Percentiles rank a stretch among this genome's conserved stretches.
phyloP scores from a whole-genome alignment of 2,888 invertebrate species.

The Sepiola atlantica region DNA sequence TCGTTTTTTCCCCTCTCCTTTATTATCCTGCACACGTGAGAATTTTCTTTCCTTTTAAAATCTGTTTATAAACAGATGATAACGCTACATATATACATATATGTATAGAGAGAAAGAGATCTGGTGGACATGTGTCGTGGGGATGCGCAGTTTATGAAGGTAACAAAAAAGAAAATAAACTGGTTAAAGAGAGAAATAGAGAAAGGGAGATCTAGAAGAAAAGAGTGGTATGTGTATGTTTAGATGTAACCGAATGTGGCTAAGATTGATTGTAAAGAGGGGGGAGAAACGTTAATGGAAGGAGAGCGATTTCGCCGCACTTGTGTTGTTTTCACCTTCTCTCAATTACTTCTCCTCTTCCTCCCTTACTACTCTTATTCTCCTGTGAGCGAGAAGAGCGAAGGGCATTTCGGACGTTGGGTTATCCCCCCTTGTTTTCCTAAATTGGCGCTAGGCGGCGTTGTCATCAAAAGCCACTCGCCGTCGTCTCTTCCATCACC shows the following conservation, averaged over 20 bases:
- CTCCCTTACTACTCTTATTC: neutral
- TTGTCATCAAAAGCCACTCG: neutral
- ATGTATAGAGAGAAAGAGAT: neutral
- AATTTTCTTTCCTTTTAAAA: neutral
- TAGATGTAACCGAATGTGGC: neutral
- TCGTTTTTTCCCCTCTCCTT: neutral
- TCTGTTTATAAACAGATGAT: neutral
- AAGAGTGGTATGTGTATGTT: no score
- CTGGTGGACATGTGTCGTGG: neutral
- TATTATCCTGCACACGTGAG: neutral
- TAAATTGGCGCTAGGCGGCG: neutral
- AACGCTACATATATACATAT: neutral
- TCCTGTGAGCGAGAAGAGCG: neutral
- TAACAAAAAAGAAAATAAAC: neutral
- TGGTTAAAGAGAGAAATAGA: neutral
- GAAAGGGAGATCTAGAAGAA: neutral
- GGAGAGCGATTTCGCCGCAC: neutral
- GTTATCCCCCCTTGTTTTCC: neutral
- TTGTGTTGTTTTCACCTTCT: neutral
- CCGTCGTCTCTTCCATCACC: neutral
- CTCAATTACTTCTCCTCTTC: neutral
- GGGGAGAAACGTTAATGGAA: neutral
- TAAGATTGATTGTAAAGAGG: neutral
- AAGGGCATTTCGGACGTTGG: constrained; percentile 32
- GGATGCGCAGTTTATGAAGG: neutral